These are phyloP conservation scores for Gallirallus australis DNA, from an alignment of 2,797 vertebrate species.

Conservation along the genomic window DNA sequence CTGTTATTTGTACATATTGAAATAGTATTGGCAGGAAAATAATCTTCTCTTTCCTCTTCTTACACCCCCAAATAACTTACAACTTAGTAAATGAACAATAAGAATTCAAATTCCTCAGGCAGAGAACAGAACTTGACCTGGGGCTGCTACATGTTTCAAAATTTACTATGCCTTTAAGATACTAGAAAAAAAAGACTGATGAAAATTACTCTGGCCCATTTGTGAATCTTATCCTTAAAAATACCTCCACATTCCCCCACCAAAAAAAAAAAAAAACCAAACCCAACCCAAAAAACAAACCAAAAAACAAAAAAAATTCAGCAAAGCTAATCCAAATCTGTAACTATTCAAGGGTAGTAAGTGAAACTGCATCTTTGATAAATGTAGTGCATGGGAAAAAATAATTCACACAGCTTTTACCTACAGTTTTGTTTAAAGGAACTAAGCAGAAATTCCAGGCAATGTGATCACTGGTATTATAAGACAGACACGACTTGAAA, in stretches of 20 bases:
- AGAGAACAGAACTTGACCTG: background rate
- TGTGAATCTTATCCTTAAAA: background rate
- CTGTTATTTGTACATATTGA: constrained; percentile 22
- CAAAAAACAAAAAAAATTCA: background rate
- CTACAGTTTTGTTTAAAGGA: background rate
- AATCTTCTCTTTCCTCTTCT: background rate
- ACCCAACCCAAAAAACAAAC: background rate
- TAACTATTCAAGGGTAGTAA: background rate
- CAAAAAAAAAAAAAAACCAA: background rate
- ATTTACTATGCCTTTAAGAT: background rate
- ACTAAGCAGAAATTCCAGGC: background rate
- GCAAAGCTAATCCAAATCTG: background rate
- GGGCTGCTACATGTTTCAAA: background rate
- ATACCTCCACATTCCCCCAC: too few relatives aligned
- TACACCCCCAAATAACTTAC: background rate
- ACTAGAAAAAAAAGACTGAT: background rate
- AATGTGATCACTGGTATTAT: background rate
- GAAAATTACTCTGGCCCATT: background rate
- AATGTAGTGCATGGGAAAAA: background rate
- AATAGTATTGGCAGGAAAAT: background rate
- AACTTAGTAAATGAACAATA: background rate
- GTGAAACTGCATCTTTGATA: background rate
- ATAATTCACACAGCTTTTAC: background rate
- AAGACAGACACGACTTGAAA: background rate
- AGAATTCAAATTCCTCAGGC: background rate